phyloP scores from a whole-genome alignment of 2,888 invertebrate species.

The Operophtera brumata region DNA sequence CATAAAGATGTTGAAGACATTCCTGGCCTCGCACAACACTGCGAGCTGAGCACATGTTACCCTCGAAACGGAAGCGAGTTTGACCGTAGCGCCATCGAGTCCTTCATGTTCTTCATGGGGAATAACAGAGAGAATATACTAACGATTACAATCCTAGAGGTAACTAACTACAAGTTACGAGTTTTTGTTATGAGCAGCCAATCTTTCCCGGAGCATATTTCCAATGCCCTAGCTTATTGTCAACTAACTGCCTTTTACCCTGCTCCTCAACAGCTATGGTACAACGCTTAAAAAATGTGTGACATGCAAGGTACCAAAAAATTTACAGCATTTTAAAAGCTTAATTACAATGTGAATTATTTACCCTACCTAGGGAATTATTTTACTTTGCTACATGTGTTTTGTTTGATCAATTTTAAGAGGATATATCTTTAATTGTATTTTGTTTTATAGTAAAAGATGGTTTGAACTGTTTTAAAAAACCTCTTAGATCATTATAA shows the following conservation, averaged over 20 bases:
- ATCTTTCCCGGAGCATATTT: conserved; percentile 11
- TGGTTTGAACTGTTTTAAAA: too few species aligned
- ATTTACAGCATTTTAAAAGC: too few species aligned
- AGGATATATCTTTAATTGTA: too few species aligned
- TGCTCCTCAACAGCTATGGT: conserved; percentile 10
- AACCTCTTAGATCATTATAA: too few species aligned
- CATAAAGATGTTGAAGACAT: not conserved
- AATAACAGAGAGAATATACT: not conserved
- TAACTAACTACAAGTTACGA: not conserved
- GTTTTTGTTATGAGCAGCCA: conserved; percentile 11
- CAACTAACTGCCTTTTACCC: not conserved
- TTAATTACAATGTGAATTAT: too few species aligned
- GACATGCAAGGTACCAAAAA: too few species aligned
- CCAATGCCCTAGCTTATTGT: not conserved
- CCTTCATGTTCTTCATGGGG: conserved; percentile 15
- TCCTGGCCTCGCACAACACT: conserved; percentile 8
- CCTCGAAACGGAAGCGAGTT: not conserved
- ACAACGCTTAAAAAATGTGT: too few species aligned
- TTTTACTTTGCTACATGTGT: too few species aligned
- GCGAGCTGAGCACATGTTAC: conserved; percentile 11
- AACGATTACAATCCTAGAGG: conserved; percentile 1
- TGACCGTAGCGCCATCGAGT: not conserved
- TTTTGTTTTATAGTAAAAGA: too few species aligned
- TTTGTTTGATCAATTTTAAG: too few species aligned
- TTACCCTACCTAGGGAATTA: too few species aligned